Evolutionary conservation across 2,113 vertebrate species (phyloP).

Genomic region (Pitta sordida): DNA sequence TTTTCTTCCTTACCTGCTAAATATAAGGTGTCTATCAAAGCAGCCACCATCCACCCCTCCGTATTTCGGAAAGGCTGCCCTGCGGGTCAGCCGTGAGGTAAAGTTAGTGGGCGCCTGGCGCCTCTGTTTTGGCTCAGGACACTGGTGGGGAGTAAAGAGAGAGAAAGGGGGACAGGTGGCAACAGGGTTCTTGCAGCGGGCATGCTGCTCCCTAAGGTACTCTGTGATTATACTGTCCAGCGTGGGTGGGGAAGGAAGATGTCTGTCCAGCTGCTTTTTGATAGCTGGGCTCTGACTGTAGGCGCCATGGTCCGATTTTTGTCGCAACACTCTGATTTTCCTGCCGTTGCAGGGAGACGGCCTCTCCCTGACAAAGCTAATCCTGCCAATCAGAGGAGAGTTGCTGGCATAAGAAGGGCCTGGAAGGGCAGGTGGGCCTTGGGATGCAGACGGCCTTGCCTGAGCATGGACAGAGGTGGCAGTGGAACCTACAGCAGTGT

Average conservation of each 20-base stretch:
- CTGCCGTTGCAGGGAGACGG: conserved; percentile 84
- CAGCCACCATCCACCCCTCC: conserved; percentile 97
- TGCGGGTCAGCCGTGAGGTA: conserved; percentile 90
- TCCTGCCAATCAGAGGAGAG: conserved; percentile 90
- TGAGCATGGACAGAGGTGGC: conserved; percentile 77
- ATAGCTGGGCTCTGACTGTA: conserved; percentile 98
- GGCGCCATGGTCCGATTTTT: conserved; percentile 97
- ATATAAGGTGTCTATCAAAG: conserved; percentile 98
- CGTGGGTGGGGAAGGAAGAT: conserved; percentile 93
- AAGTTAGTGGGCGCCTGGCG: conserved; percentile 96
- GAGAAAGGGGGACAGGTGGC: conserved; percentile 98
- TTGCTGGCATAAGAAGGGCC: conserved; percentile 78
- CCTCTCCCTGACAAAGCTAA: conserved; percentile 92
- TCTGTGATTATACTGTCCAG: conserved; percentile 99
- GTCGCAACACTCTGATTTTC: conserved; percentile 88
- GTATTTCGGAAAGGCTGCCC: conserved; percentile 95
- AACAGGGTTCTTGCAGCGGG: conserved; percentile 98
- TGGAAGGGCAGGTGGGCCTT: conserved; percentile 70
- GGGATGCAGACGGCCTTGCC: conserved; percentile 79
- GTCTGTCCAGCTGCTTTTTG: conserved; percentile 96
- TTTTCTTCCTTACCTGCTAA: conserved; percentile 86
- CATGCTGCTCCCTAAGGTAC: conserved; percentile 96
- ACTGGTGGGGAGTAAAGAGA: conserved; percentile 97
- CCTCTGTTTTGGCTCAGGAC: conserved; percentile 98
- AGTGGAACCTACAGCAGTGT: conserved; percentile 74